Conservation (phyloP, 2,888 invertebrate species). For the Microctonus hyperodae region DNA sequence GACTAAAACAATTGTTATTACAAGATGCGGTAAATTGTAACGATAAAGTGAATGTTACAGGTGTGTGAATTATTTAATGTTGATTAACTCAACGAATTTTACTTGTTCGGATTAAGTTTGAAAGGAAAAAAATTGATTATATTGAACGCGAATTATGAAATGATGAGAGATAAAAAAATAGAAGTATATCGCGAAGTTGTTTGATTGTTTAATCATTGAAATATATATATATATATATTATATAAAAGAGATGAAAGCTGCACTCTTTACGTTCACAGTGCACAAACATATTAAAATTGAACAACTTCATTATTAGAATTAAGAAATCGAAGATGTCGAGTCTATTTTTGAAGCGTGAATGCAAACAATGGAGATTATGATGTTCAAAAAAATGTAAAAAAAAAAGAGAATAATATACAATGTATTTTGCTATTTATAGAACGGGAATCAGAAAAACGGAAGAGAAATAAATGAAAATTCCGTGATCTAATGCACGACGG, state of each 20-base stretch:
- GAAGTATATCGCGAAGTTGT: slow-evolving; percentile 34
- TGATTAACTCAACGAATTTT: slow-evolving; percentile 21
- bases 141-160: not conserved
- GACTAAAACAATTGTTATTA: slow-evolving; percentile 75
- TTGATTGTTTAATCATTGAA: slow-evolving; percentile 29
- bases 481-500: slow-evolving; percentile 46
- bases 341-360: slow-evolving; percentile 61
- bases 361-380: slow-evolving; percentile 45
- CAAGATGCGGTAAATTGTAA: slow-evolving; percentile 78
- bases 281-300: slow-evolving; percentile 6
- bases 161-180: not conserved
- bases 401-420: slow-evolving; percentile 38
- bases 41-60: slow-evolving; percentile 42
- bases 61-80: slow-evolving; percentile 11
- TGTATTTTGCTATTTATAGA: slow-evolving; percentile 60
- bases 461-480: slow-evolving; percentile 24
- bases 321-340: slow-evolving; percentile 59
- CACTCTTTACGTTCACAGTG: slow-evolving; percentile 6
- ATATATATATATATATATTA: not conserved
- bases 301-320: slow-evolving; percentile 48
- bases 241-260: not conserved
- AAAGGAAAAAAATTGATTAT: not conserved
- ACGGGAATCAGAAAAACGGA: slow-evolving; percentile 17
- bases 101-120: not conserved
- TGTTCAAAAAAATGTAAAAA: slow-evolving; percentile 36